These are phyloP conservation scores for Synergus japonicus DNA, from an alignment of 2,888 invertebrate genomes.

Conservation along the genomic window DNA sequence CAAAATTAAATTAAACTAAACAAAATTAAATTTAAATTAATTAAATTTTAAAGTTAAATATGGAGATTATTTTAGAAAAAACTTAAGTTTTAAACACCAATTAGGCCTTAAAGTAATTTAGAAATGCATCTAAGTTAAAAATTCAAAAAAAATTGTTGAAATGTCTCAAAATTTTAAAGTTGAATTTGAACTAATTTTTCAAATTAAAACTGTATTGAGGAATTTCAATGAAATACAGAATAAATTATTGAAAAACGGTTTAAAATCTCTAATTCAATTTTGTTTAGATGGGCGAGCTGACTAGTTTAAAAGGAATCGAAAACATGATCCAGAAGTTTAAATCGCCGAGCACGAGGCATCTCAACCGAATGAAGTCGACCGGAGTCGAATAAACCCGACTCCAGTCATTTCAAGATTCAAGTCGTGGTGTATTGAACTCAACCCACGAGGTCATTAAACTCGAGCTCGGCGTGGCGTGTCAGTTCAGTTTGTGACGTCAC, in stretches of 20 bases:
- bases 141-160: no score
- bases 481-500: conserved; percentile 65
- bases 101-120: no score
- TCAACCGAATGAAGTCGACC: not conserved
- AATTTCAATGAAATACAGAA: no score
- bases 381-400: not conserved
- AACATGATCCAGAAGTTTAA: conserved; percentile 18
- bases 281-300: not conserved
- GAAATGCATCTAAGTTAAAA: no score
- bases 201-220: no score
- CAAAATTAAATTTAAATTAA: no score
- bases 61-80: no score
- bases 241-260: not conserved
- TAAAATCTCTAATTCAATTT: not conserved
- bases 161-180: no score
- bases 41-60: no score
- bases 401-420: conserved; percentile 5
- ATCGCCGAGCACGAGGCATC: not conserved
- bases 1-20: no score
- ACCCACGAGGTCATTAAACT: conserved; percentile 73
- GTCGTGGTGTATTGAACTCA: conserved; percentile 75
- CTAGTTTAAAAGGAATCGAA: not conserved
- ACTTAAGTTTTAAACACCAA: no score
- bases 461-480: conserved; percentile 57
- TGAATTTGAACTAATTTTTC: no score